These are phyloP conservation scores for Nylanderia fulva DNA, from an alignment of 1,140 invertebrate genomes.

Conservation along the genomic window DNA sequence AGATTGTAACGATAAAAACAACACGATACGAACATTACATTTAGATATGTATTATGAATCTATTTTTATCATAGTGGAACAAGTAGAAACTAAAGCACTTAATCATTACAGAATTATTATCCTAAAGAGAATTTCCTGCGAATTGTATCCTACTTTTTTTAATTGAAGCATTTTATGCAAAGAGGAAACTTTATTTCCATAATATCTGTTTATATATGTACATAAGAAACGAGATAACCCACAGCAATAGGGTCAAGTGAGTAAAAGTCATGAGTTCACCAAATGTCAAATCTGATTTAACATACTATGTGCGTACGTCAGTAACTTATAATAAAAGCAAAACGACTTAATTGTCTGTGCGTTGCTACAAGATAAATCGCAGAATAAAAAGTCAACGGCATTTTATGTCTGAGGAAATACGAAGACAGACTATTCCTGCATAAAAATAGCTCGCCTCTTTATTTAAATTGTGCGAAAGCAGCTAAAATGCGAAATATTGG, in stretches of 20 bases:
- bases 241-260: conserved; percentile 66
- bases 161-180: conserved; percentile 66
- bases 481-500: not conserved
- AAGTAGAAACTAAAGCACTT: conserved; percentile 37
- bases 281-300: conserved; percentile 77
- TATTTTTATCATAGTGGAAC: conserved; percentile 55
- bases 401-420: conserved; percentile 15
- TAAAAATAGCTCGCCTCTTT: conserved; percentile 22
- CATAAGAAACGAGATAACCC: conserved; percentile 75
- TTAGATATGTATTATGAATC: conserved; percentile 51
- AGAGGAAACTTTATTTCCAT: conserved; percentile 71
- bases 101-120: conserved; percentile 14
- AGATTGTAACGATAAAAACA: conserved; percentile 15
- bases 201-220: conserved; percentile 81
- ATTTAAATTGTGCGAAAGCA: not conserved
- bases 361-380: conserved; percentile 52
- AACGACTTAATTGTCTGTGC: conserved; percentile 56
- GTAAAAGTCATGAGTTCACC: conserved; percentile 76
- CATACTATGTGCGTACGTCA: conserved; percentile 59
- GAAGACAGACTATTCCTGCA: conserved; percentile 47
- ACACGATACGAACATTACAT: conserved; percentile 26
- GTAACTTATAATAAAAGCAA: conserved; percentile 67
- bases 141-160: conserved; percentile 21
- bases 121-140: not conserved
- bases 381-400: conserved; percentile 40